phyloP scores from a whole-genome alignment of 2,113 vertebrate species.

The Chaetura pelagica region DNA sequence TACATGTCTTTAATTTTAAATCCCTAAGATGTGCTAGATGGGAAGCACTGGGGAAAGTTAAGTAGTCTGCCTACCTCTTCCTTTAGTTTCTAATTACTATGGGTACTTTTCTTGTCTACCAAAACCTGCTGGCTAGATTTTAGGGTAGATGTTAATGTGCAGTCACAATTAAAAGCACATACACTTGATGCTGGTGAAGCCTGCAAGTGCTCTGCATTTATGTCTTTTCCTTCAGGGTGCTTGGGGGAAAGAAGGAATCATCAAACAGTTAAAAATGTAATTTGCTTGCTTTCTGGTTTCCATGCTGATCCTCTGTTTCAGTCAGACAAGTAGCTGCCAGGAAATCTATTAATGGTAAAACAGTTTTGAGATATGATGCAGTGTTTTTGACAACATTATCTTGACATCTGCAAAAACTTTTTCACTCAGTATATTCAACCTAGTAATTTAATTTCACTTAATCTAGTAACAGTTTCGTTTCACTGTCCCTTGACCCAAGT shows the following conservation, averaged over 20 bases:
- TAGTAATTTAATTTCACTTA: neutral
- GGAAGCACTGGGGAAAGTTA: neutral
- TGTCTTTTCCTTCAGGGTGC: constrained; percentile 2
- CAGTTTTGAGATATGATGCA: neutral
- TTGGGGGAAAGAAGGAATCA: neutral
- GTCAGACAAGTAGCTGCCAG: neutral
- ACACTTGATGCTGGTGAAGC: neutral
- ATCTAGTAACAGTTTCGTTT: neutral
- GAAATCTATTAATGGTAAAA: neutral
- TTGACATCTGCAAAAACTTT: neutral
- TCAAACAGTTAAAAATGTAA: neutral
- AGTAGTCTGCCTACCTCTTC: neutral
- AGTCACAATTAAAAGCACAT: neutral
- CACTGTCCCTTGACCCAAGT: neutral
- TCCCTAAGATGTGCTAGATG: neutral
- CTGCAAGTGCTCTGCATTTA: neutral
- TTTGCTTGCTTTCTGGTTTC: neutral
- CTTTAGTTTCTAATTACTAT: neutral
- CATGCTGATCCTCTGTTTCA: neutral
- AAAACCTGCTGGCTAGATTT: constrained; percentile 1
- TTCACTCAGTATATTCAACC: neutral
- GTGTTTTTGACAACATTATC: neutral
- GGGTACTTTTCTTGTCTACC: neutral
- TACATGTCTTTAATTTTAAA: neutral
- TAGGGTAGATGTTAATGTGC: neutral